Conservation (phyloP, 2,888 invertebrate genomes). For the Anoplius nigerrimus region DNA sequence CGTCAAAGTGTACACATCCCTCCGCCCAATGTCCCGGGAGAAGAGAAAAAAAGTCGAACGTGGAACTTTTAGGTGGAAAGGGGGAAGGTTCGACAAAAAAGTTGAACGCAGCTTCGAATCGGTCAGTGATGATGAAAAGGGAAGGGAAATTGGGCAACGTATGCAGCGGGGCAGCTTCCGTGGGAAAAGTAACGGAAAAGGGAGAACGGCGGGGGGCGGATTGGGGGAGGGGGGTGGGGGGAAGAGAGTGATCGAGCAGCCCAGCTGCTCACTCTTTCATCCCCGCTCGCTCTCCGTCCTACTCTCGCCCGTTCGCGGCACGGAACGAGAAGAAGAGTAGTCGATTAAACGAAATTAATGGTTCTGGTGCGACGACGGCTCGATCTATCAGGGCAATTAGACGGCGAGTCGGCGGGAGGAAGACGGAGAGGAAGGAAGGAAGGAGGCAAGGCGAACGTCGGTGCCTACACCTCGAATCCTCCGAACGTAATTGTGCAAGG, state of each 20-base stretch:
- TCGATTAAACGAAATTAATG: slow-evolving; percentile 46
- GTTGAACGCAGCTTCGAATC: too few relatives aligned
- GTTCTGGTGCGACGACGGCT: slow-evolving; percentile 20
- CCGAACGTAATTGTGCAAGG: background rate
- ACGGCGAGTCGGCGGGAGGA: slow-evolving; percentile 3
- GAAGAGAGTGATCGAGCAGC: background rate
- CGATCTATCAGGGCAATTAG: slow-evolving; percentile 34
- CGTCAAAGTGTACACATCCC: too few relatives aligned
- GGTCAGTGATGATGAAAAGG: background rate
- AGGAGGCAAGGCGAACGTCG: background rate
- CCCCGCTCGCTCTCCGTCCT: too few relatives aligned
- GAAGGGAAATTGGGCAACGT: background rate
- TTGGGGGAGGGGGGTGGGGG: background rate
- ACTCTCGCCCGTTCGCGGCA: slow-evolving; percentile 5
- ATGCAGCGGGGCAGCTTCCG: too few relatives aligned
- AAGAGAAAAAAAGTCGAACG: too few relatives aligned
- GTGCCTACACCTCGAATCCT: background rate
- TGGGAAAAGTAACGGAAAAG: background rate
- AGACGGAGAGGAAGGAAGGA: background rate
- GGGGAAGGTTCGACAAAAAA: background rate
- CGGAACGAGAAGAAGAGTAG: slow-evolving; percentile 31
- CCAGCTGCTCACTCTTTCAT: background rate
- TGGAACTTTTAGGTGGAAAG: background rate
- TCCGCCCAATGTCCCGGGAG: too few relatives aligned
- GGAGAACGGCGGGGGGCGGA: background rate